Conservation (phyloP, 2,888 invertebrate species). For the Nephrotoma appendiculata region DNA sequence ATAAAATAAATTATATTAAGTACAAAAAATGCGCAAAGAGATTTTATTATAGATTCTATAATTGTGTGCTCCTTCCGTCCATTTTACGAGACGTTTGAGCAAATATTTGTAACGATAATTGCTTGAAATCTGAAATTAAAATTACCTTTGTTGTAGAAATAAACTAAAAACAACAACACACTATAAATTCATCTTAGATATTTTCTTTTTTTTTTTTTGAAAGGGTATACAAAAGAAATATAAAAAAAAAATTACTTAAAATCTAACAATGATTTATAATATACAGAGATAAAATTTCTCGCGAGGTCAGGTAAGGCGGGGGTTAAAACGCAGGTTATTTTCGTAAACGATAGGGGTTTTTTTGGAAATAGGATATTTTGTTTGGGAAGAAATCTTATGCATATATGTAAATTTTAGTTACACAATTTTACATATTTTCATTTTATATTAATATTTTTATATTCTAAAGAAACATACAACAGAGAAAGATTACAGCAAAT, state of each 20-base stretch:
- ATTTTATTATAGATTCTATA: neutral
- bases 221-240: neutral
- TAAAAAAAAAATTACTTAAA: neutral
- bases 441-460: neutral
- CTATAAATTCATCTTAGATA: neutral
- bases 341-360: neutral
- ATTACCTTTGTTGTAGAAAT: constrained; percentile 3
- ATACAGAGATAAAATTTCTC: neutral
- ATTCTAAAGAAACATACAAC: neutral
- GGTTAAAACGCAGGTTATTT: neutral
- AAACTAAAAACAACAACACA: neutral
- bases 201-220: neutral
- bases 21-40: neutral
- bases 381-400: neutral
- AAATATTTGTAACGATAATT: constrained; percentile 6
- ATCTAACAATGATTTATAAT: neutral
- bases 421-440: neutral
- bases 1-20: neutral
- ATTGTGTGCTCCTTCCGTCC: neutral
- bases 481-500: neutral
- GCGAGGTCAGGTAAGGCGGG: neutral
- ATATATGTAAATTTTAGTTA: neutral
- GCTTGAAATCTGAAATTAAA: constrained; percentile 6
- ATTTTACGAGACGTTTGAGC: constrained; percentile 3
- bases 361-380: neutral